Evolutionary conservation across 2,113 vertebrate species (phyloP), one percentile per base, ranked within the genome.

Genomic region (Glareola pratincola): DNA sequence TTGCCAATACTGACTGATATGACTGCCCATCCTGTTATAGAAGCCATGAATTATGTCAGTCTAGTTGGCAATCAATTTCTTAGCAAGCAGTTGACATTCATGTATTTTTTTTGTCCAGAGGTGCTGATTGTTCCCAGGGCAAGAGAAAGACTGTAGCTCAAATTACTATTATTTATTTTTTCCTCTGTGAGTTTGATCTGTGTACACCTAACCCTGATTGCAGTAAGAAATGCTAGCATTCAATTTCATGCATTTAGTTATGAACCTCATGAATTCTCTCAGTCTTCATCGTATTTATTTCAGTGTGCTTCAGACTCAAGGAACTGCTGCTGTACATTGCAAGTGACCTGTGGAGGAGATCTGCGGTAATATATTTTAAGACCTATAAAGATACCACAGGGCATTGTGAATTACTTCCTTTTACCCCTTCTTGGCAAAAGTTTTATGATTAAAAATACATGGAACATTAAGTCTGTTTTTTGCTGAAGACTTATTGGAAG

Each of bases 401-500:
- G n/a, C 45, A 30, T 34, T 50, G 45, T 29, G 27, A 73, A 41
- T 79, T 39, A 30, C 56, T 91, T 91, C 47, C n/a, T 77, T 82
- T 72, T 72, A 76, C 34, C 27, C 19, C 13, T 62, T 84, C 41
- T 77, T 91, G 81, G 45, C 41, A 66, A 37, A 94, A 50, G 19
- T 60, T 87, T 63, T 90, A 14, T 41, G 23, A 60, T 62, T 84
- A 87, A 87, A 75, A 82, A 45, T 89, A 78, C 1, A 8, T 73
- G 74, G 73, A 75, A 51, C 8, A 4, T 60, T 27, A 84, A 47
- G 41, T 72, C 80, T 73, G 32, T 0, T 63, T 63, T 93, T 80
- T 95, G 26, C 62, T 97, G 87, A 95, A 89, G 90, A 91, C 50
- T 74, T 76, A 66, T 27, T 90, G 62, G 63, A 91, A 95, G 50